Evolutionary conservation across 2,797 vertebrate species (phyloP).

Genomic region (Enteromius paludinosus): DNA sequence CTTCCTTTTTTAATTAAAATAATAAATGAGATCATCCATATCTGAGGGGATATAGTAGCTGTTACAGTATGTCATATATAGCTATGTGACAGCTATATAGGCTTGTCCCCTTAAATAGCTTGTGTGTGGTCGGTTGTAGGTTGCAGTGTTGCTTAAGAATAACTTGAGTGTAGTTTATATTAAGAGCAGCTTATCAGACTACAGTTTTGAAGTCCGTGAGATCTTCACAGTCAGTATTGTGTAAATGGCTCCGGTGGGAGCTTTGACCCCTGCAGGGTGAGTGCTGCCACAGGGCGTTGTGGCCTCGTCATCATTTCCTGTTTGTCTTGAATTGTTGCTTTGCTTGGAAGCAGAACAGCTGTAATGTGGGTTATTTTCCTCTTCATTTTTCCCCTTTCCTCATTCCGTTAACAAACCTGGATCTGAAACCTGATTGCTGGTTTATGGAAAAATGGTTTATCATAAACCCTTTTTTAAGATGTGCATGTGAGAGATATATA

Average conservation of each 20-base stretch:
- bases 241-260: conserved; percentile 9
- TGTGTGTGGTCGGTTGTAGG: neutral
- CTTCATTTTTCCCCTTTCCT: neutral
- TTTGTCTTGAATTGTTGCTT: conserved; percentile 27
- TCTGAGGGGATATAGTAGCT: too few relatives aligned
- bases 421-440: neutral
- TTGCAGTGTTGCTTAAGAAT: neutral
- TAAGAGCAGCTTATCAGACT: neutral
- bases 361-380: neutral
- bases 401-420: neutral
- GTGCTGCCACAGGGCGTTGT: neutral
- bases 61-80: neutral
- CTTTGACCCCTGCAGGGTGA: conserved; percentile 16
- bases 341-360: conserved; percentile 25
- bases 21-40: neutral
- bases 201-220: neutral
- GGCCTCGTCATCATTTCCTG: conserved; percentile 31
- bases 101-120: neutral
- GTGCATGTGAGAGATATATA: neutral
- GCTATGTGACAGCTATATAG: neutral
- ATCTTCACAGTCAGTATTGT: neutral
- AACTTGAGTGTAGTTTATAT: neutral
- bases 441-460: neutral
- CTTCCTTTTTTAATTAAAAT: neutral
- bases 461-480: neutral